These are phyloP conservation scores for Helogale parvula DNA, from an alignment of 2,113 vertebrate species.

Conservation along the genomic window DNA sequence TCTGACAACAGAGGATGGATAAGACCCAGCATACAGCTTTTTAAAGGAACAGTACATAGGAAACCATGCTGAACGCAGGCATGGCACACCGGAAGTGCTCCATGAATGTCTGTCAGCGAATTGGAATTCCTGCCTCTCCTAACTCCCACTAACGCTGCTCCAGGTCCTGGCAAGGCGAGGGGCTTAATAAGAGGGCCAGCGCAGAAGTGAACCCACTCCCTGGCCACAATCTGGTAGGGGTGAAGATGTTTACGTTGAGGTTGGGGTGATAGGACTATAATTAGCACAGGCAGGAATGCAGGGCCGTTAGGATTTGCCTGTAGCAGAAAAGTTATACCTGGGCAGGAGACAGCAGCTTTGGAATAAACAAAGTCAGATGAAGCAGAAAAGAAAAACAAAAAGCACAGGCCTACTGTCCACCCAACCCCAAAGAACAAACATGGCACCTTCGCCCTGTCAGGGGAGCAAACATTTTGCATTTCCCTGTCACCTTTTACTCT, in stretches of 20 bases:
- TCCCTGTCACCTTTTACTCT: background rate
- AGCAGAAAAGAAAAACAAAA: background rate
- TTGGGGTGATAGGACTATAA: background rate
- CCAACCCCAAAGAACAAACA: background rate
- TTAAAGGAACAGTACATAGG: background rate
- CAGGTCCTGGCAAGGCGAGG: background rate
- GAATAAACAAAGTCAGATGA: conserved; percentile 12
- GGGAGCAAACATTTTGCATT: background rate
- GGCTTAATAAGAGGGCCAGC: background rate
- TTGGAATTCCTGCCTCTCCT: background rate
- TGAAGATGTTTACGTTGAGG: background rate
- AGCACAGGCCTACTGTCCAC: background rate
- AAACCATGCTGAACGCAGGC: background rate
- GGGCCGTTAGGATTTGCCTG: background rate
- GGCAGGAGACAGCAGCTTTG: background rate
- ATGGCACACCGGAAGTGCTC: background rate
- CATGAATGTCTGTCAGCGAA: background rate
- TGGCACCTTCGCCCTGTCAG: background rate
- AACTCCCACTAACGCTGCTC: background rate
- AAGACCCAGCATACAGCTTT: background rate
- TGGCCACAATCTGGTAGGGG: background rate
- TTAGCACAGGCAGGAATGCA: background rate
- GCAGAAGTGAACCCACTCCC: background rate
- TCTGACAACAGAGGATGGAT: background rate
- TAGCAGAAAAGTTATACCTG: background rate